Base-by-base conservation (phyloP, 2,113 vertebrate genomes). In the Tachuris rubrigastra region DNA sequence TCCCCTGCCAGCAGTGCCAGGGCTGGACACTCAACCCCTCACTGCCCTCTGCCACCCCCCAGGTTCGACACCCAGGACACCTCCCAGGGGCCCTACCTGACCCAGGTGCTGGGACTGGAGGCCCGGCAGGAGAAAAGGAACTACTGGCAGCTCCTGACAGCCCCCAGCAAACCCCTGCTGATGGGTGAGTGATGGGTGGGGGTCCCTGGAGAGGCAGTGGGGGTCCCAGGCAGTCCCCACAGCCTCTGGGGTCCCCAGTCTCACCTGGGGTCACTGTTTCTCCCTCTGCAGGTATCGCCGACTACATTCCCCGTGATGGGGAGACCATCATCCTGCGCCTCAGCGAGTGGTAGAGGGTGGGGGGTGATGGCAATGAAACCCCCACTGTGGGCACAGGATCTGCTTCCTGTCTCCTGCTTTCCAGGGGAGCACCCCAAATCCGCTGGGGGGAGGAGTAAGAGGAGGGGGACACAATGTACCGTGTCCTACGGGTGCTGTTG, bases 81-180 rank as follows among this genome's bases (percentile, higher is more conserved):
- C 33, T 28, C 98, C 35, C 99, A 98, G 67, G 99, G 99, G 39
- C 98, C 98, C 22, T 99, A 98, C 80, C 95, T 99, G 79, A 99
- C 96, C 13, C 73, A 81, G 1, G 98, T 99, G 90, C 98, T 99
- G 79, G 98, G 98, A 24, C 97, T 98, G 78, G 95, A 93, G 67
- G 98, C 97, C 3, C 96, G 91, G 47, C 97, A 96, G 83, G 97
- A 80, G 8, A 97, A 98, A 44, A 97, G 94, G 39, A 98, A 98
- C 80, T 99, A 98, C 93, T 99, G 99, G 99, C 98, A 98, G 77
- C 93, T 98, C 25, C 91, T 99, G 31, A 96, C 62, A 0, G 97
- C 96, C 6, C 97, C 98, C 12, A 85, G 95, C 73, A 97, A 53
- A 5, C 93, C 96, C 5, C 96, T 99, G 90, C 96, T 52, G 92